phyloP scores from a whole-genome alignment of 35 echinoderm and acorn worm species.

The Apostichopus californicus region DNA sequence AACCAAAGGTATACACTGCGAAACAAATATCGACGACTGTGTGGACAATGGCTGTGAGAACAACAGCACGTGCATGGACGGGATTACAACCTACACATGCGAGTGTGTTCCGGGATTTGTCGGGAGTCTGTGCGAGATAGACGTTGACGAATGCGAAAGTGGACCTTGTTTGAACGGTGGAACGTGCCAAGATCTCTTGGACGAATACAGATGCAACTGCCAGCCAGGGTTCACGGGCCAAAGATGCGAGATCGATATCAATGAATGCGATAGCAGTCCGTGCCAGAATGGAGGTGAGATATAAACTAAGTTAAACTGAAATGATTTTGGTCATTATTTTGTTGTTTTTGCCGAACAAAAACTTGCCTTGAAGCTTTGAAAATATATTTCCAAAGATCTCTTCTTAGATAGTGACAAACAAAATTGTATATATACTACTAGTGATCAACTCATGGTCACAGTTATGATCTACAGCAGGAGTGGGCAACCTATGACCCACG shows the following conservation, averaged over 20 bases:
- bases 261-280: slow-evolving; percentile 71
- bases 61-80: slow-evolving; percentile 55
- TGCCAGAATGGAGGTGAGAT: slow-evolving; percentile 70
- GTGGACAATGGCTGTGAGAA: slow-evolving; percentile 36
- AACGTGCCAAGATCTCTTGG: slow-evolving; percentile 47
- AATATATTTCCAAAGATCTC: too few relatives aligned
- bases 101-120: slow-evolving; percentile 34
- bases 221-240: slow-evolving; percentile 58
- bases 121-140: slow-evolving; percentile 31
- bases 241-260: slow-evolving; percentile 57
- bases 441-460: too few relatives aligned
- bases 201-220: slow-evolving; percentile 49
- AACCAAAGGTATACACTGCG: slow-evolving; percentile 57
- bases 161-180: slow-evolving; percentile 51
- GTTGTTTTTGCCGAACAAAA: too few relatives aligned
- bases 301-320: background rate
- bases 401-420: too few relatives aligned
- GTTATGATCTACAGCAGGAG: too few relatives aligned
- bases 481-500: too few relatives aligned
- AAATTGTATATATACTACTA: too few relatives aligned
- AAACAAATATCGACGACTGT: slow-evolving; percentile 63
- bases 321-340: too few relatives aligned
- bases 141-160: slow-evolving; percentile 56
- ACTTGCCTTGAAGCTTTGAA: too few relatives aligned
- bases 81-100: slow-evolving; percentile 57